Evolutionary conservation across 2,113 vertebrate species (phyloP).

Genomic region (Ceyx melanurus): DNA sequence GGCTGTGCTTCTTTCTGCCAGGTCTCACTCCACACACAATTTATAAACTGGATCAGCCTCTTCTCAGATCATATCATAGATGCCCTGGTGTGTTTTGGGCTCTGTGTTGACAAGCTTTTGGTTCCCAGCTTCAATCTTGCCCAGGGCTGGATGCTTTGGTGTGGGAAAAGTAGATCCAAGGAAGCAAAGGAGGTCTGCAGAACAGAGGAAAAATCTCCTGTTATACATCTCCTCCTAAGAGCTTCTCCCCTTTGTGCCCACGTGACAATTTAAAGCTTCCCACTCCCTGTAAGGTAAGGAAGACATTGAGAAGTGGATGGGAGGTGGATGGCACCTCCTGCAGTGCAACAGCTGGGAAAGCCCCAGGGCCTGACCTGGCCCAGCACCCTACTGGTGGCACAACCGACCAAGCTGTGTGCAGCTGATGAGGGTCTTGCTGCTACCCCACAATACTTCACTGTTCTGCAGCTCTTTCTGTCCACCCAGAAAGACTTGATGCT

Average conservation of each 20-base stretch:
- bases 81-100: background rate
- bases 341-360: background rate
- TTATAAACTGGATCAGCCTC: background rate
- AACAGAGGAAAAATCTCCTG: background rate
- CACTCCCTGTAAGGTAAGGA: background rate
- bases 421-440: background rate
- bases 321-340: background rate
- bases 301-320: background rate
- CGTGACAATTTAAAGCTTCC: background rate
- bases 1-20: background rate
- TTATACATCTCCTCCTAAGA: background rate
- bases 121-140: background rate
- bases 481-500: background rate
- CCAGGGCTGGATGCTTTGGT: background rate
- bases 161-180: background rate
- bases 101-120: background rate
- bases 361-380: background rate
- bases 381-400: background rate
- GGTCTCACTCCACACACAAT: background rate
- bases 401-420: accelerated
- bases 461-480: background rate
- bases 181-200: background rate
- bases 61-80: background rate
- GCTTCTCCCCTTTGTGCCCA: background rate
- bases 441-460: background rate